These are phyloP conservation scores for Benitochromis conjunctus DNA, from an alignment of 2,113 vertebrate genomes.

Conservation along the genomic window DNA sequence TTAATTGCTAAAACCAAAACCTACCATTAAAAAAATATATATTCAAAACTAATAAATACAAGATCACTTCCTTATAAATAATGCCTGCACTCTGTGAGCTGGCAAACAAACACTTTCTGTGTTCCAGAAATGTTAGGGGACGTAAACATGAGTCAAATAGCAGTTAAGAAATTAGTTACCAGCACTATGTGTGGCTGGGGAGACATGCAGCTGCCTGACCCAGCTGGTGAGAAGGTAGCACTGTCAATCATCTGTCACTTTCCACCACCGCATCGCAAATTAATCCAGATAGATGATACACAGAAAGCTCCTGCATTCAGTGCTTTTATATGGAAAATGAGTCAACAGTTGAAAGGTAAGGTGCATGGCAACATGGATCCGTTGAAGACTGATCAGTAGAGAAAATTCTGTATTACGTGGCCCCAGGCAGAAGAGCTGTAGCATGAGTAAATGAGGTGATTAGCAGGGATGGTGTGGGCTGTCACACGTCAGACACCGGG, in stretches of 20 bases:
- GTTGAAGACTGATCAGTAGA: not conserved
- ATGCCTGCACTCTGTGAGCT: not conserved
- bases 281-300: slow-evolving; percentile 10
- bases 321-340: not conserved
- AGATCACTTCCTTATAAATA: not conserved
- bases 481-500: slow-evolving; percentile 56
- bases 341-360: not conserved
- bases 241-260: slow-evolving; percentile 60
- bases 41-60: not conserved
- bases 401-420: slow-evolving; percentile 21
- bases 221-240: slow-evolving; percentile 14
- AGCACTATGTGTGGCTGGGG: not conserved
- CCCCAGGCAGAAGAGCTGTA: slow-evolving; percentile 49
- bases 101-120: not conserved
- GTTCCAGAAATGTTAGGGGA: slow-evolving; percentile 2
- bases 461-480: slow-evolving; percentile 64
- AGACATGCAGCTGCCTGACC: slow-evolving; percentile 43
- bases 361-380: not conserved
- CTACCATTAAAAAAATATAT: not conserved
- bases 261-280: not conserved
- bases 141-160: slow-evolving; percentile 18
- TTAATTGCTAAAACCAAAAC: not conserved
- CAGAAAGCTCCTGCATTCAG: not conserved
- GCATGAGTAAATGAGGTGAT: slow-evolving; percentile 66
- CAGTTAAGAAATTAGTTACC: slow-evolving; percentile 51